Evolutionary conservation across 2,888 invertebrate species (phyloP).

Genomic region (Tuberolachnus salignus): DNA sequence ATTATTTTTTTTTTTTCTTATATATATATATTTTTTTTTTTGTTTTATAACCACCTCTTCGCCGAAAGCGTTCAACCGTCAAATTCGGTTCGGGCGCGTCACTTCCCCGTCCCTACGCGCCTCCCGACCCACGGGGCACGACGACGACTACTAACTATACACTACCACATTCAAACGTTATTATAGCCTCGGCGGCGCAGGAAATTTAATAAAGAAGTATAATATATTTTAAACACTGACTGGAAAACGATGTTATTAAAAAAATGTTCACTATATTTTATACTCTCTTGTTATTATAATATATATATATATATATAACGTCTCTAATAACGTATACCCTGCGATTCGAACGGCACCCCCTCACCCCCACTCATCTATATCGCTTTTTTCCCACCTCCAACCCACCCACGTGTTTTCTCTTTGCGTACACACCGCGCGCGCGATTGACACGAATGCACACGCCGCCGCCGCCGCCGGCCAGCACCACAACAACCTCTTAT

Average conservation of each 20-base stretch:
- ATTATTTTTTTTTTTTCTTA: background rate
- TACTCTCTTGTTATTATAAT: background rate
- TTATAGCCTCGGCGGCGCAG: slow-evolving; percentile 20
- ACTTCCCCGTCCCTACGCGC: background rate
- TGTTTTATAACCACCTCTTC: slow-evolving; percentile 7
- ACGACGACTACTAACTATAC: background rate
- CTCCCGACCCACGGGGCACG: too few species aligned
- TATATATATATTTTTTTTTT: background rate
- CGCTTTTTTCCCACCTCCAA: background rate
- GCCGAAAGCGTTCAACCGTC: slow-evolving; percentile 49
- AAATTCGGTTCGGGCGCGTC: slow-evolving; percentile 47
- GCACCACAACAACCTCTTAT: too few species aligned
- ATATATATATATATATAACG: background rate
- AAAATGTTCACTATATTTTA: slow-evolving; percentile 18
- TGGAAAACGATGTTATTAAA: slow-evolving; percentile 53
- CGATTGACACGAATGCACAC: background rate
- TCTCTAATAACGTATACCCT: too few species aligned
- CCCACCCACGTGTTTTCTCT: background rate
- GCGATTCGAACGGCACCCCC: background rate
- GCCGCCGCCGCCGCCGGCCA: background rate
- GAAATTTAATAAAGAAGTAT: slow-evolving; percentile 54
- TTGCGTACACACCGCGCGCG: background rate
- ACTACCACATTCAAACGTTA: slow-evolving; percentile 39
- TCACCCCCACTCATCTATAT: background rate
- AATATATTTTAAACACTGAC: slow-evolving; percentile 53